Evolutionary conservation across 2,113 vertebrate genomes (phyloP), one percentile per base, ranked within the genome.

Genomic region (Elaphurus davidianus): DNA sequence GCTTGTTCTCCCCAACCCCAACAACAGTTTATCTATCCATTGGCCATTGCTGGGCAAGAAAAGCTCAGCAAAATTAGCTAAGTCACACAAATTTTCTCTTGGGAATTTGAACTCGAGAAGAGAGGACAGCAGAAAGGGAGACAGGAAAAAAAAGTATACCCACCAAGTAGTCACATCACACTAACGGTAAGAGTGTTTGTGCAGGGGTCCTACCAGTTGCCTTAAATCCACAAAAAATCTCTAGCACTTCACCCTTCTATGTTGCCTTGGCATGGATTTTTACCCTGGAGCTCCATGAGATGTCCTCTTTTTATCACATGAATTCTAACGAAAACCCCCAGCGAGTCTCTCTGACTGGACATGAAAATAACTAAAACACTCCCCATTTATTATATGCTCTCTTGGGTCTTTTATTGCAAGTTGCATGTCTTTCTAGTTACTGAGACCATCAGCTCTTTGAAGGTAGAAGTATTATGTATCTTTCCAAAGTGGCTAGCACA

Each of bases 351-450:
- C 54, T 95, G 47, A 84, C 21, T 92, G 0, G 43, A 90, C 87
- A 94, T 94, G 19, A 91, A 95, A 85, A 79, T 90, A 83, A 71
- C 21, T 71, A 97, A 94, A 87, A 76, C n/a, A 78, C 17, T 94
- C 83, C 36, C 12, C 60, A 90, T 67, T 97, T 92, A 84, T 95
- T 90, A 87, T 81, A 85, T 60, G 10, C 4, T 74, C 12, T 86
- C 52, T 57, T 87, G 6, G 71, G 52, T 64, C 83, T 97, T 87
- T 86, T 90, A 12, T 47, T 74, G 13, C 21, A 95, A 47, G 27
- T 25, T 85, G 27, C 47, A 76, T 54, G 3, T 52, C 33, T 92
- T 52, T 74, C 86, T 92, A 83, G 43, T 83, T 55, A 55, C 23
- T 64, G 27, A 92, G 50, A 97, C 50, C 89, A 71, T 76, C 27